Evolutionary conservation across 2,888 invertebrate species (phyloP).

Genomic region (Helobdella robusta): DNA sequence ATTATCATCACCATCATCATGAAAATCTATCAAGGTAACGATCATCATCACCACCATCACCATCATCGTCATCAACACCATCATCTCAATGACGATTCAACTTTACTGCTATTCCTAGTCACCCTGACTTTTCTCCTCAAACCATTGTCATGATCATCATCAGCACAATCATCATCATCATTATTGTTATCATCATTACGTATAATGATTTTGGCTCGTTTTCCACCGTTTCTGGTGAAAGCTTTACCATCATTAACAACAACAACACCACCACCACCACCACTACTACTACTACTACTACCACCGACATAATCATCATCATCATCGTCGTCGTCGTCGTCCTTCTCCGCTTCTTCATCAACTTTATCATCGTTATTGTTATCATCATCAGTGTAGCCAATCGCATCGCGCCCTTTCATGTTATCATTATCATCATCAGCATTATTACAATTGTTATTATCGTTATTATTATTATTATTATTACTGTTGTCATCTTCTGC

Average conservation of each 20-base stretch:
- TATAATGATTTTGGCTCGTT: too few relatives aligned
- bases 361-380: not conserved
- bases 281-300: too few relatives aligned
- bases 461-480: not conserved
- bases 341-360: not conserved
- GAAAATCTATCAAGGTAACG: not conserved
- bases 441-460: not conserved
- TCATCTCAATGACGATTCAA: not conserved
- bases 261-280: too few relatives aligned
- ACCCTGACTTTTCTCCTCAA: not conserved
- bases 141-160: not conserved
- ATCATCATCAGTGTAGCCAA: not conserved
- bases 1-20: not conserved
- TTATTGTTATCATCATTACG: too few relatives aligned
- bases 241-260: too few relatives aligned
- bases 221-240: too few relatives aligned
- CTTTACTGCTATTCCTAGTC: not conserved
- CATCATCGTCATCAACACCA: not conserved
- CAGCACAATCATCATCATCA: not conserved
- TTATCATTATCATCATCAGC: constrained; percentile 9
- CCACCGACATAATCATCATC: not conserved
- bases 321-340: constrained; percentile 1
- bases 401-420: not conserved
- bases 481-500: not conserved
- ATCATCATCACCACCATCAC: not conserved